Conservation (phyloP, 2,797 vertebrate species). For the Danio albolineatus region DNA sequence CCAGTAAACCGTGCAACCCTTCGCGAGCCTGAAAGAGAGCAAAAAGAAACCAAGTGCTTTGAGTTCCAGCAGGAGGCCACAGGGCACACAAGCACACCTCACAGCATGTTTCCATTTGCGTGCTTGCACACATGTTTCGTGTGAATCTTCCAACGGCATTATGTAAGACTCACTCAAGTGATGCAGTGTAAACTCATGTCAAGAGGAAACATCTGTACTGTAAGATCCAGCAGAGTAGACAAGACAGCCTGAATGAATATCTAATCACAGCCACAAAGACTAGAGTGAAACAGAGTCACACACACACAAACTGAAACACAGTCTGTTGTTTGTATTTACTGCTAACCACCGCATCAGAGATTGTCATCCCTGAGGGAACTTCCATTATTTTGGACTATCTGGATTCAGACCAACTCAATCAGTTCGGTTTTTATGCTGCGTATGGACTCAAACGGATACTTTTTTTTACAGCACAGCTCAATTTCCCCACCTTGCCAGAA, state of each 20-base stretch:
- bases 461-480: constrained; percentile 62
- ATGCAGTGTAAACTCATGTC: constrained; percentile 22
- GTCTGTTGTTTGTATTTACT: constrained; percentile 5
- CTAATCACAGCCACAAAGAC: constrained; percentile 16
- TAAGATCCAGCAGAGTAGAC: constrained; percentile 27
- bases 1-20: background rate
- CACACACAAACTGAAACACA: background rate
- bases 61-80: background rate
- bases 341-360: constrained; percentile 20
- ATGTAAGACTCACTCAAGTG: constrained; percentile 10
- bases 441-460: constrained; percentile 58
- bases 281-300: background rate
- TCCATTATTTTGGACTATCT: constrained; percentile 42
- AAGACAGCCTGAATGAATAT: constrained; percentile 17
- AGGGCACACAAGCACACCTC: background rate
- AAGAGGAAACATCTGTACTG: constrained; percentile 33
- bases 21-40: background rate
- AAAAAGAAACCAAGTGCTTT: background rate
- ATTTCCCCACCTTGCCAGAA: constrained; percentile 64
- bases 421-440: constrained; percentile 44
- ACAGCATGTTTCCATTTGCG: constrained; percentile 7
- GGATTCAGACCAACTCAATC: constrained; percentile 63
- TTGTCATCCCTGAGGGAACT: background rate
- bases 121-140: background rate
- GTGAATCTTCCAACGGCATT: constrained; percentile 17